Evolutionary conservation across 2,113 vertebrate genomes (phyloP), one percentile per base, ranked within the genome.

Genomic region (Oceanites oceanicus): DNA sequence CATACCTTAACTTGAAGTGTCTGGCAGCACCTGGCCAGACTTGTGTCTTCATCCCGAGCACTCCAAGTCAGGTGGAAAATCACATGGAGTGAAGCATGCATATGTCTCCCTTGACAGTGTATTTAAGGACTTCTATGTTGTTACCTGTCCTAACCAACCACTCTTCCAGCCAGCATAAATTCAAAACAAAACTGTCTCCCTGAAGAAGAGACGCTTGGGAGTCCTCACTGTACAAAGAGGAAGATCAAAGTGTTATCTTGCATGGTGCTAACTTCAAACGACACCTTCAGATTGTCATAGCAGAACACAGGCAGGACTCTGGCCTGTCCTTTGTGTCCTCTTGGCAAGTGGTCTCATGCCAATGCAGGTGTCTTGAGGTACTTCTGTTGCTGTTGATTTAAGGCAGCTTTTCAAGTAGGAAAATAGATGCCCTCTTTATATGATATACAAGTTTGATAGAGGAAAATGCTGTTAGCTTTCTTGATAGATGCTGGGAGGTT

Each of bases 401-500:
- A 0, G 2, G 36, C 36, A 88, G 26, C 11, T 96, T 94, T 75
- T 76, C 32, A 82, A 70, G 32, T 25, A 65, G 53, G 47, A 42
- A 50, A 22, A 14, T 16, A 44, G 49, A 17, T 82, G n/a, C 19
- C 7, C 18, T 50, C 13, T 63, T 70, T 76, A 8, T 32, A 5
- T 30, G 30, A 7, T 22, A 12, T 9, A 32, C 1, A 2, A 17
- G 36, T 58, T 38, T 9, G 32, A 13, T 6, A 27, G 30, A 58
- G 30, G 47, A n/a, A 80, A 78, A 30, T 27, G 36, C 49, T 65
- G 11, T 58, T 67, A 19, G 40, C 15, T 42, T 66, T 76, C 62
- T 59, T 0, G 0, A 1, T n/a, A 29, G 38, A 20, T 52, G 17
- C 23, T 53, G 58, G 20, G 38, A 11, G 45, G 10, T 45, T 61